These are phyloP conservation scores for Lophochroa leadbeateri DNA, from an alignment of 2,113 vertebrate species.

Conservation along the genomic window DNA sequence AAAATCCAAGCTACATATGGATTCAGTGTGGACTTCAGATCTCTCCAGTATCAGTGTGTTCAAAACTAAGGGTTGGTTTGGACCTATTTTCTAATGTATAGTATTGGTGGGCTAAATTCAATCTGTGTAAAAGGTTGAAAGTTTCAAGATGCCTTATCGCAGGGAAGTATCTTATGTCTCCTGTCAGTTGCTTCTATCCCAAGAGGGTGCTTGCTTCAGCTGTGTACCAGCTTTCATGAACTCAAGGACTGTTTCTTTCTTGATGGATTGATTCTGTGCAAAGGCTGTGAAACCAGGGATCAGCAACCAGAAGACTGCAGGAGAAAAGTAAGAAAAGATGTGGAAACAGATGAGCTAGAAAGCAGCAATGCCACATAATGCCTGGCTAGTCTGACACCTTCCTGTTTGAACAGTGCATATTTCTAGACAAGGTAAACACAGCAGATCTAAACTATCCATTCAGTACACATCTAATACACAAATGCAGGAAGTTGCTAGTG, in stretches of 20 bases:
- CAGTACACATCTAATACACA: not conserved
- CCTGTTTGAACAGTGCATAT: not conserved
- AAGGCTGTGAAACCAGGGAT: not conserved
- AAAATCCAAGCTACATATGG: not conserved
- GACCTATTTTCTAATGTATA: not conserved
- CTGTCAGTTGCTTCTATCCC: not conserved
- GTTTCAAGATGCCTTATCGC: not conserved
- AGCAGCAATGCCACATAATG: not conserved
- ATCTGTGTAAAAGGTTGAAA: not conserved
- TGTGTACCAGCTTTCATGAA: not conserved
- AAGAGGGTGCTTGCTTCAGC: not conserved
- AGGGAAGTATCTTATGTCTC: not conserved
- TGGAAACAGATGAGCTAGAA: not conserved
- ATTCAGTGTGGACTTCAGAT: not conserved
- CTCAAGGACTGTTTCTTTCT: not conserved
- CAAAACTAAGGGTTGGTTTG: not conserved
- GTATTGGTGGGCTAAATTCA: not conserved
- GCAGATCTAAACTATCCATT: not conserved
- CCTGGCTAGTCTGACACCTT: not conserved
- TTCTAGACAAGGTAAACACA: not conserved
- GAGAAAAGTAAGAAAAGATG: not conserved
- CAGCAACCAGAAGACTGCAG: not conserved
- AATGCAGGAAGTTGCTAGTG: not conserved
- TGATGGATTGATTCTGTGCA: not conserved
- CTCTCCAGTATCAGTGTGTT: not conserved